Conservation (phyloP, 2,888 invertebrate genomes). For the Steromphala cineraria region DNA sequence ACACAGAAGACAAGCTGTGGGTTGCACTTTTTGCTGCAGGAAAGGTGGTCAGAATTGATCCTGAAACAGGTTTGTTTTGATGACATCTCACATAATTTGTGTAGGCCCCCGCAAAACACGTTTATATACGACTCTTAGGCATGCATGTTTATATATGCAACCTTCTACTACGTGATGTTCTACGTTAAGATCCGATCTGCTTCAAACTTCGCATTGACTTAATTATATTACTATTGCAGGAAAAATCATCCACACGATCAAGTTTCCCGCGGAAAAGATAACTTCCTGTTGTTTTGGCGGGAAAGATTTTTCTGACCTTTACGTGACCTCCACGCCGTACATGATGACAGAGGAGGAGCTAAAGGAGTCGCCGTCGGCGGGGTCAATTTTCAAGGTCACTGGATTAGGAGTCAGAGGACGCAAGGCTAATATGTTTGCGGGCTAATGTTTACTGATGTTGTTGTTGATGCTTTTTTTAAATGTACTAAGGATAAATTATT, state of each 20-base stretch:
- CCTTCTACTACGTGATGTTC: too few species aligned
- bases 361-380: neutral
- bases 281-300: constrained; percentile 11
- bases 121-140: too few species aligned
- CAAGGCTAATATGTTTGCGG: neutral
- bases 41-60: neutral
- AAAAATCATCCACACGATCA: neutral
- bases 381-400: constrained; percentile 9
- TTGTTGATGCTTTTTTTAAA: neutral
- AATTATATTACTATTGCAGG: neutral
- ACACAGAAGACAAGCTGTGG: neutral
- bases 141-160: too few species aligned
- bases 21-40: neutral
- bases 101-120: too few species aligned
- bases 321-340: neutral
- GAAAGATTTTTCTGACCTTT: neutral
- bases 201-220: too few species aligned
- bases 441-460: neutral
- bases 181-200: too few species aligned
- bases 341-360: neutral
- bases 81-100: too few species aligned
- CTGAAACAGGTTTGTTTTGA: neutral
- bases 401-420: neutral
- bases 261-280: neutral
- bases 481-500: too few species aligned